A percentile compares a stretch with the other conserved stretches of the same genome.
These are phyloP conservation scores for Callospermophilus lateralis DNA, from an alignment of 2,113 vertebrate genomes.

Conservation along the genomic window DNA sequence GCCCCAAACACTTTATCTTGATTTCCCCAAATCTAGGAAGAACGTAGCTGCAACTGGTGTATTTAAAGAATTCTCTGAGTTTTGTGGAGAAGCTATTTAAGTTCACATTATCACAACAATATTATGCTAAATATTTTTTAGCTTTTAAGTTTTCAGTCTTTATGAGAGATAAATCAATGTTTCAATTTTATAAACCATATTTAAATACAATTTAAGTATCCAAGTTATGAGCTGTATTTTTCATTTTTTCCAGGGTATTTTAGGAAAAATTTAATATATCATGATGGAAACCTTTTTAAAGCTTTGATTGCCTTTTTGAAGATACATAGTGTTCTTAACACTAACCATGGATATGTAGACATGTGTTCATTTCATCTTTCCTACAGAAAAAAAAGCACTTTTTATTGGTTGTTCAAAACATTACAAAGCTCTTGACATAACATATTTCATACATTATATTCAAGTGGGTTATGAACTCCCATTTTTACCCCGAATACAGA, in stretches of 20 bases:
- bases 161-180: slow-evolving; percentile 1
- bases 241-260: slow-evolving; percentile 14
- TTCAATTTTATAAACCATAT: slow-evolving; percentile 39
- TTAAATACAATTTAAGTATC: not conserved
- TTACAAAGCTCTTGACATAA: no score
- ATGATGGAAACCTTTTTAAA: not conserved
- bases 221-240: not conserved
- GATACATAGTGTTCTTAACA: not conserved
- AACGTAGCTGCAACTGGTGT: not conserved
- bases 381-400: not conserved
- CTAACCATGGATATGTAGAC: no score
- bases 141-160: not conserved
- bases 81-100: slow-evolving; percentile 14
- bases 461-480: no score
- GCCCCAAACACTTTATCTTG: not conserved
- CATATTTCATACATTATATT: no score
- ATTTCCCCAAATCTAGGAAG: slow-evolving; percentile 17
- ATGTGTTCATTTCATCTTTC: not conserved
- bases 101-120: not conserved
- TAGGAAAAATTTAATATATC: not conserved
- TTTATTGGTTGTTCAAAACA: no score
- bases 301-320: slow-evolving; percentile 55
- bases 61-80: not conserved
- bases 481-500: no score
- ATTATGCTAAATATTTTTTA: not conserved